Evolutionary conservation across 2,888 invertebrate species (phyloP), one percentile per base, ranked within the genome.

Genomic region (Nycteola revayana): DNA sequence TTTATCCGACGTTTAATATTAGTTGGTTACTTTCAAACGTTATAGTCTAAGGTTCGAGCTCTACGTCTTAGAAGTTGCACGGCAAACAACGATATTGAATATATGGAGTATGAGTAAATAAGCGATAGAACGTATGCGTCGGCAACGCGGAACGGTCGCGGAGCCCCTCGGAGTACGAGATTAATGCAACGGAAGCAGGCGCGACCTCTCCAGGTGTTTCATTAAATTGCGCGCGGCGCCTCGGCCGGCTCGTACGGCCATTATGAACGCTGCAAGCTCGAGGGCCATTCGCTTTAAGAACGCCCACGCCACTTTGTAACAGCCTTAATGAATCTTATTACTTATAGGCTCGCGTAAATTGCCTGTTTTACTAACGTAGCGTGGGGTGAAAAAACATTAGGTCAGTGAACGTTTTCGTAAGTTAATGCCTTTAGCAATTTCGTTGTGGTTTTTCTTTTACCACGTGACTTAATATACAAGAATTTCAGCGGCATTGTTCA

Each of bases 261-360:
- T 88, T 87, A 87, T 85, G 85, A 84, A 76, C 65, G 83, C 78
- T 81, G 85, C 83, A 79, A 80, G 77, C 86, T 87, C 76, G 77
- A 87, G 86, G 75, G 86, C 85, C 84, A 87, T 87, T 87, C 86
- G 83, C 85, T 87, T 84, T 84, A 87, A 87, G 87, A 86, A 84
- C 84, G 83, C 74, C 77, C 67, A 82, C 75, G 81, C 84, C 80
- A 88, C 87, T 88, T 86, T 87, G 87, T 87, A 86, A 86, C 83
- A 70, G 74, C 78, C 77, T 83, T 88, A 88, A 88, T 87, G 85
- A 88, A 88, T 86, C 85, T 84, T 78, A 86, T 86, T 87, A 86
- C 87, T 88, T 85, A 86, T 85, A 86, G 84, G 84, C 80, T 75
- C 71, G 73, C 79, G 79, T 79, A 84, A 87, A 87, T 88, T 84